These are phyloP conservation scores for Thalassarche chlororhynchos DNA, from an alignment of 2,113 vertebrate species.

Conservation along the genomic window DNA sequence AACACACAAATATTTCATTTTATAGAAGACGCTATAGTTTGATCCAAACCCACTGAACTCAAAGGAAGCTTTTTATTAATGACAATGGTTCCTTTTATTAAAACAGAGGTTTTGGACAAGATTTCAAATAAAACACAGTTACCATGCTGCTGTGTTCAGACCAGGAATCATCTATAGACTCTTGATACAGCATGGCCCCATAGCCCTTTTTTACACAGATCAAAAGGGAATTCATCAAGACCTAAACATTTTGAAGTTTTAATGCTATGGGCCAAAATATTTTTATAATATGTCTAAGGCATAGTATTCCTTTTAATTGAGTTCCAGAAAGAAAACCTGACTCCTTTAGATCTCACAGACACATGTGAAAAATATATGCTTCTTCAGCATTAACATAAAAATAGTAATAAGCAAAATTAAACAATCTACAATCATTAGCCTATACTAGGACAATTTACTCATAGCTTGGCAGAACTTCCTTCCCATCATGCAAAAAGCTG, in stretches of 20 bases:
- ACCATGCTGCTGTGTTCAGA: neutral
- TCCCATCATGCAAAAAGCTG: neutral
- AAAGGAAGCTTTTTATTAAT: neutral
- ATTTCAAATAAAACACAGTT: neutral
- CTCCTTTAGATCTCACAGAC: neutral
- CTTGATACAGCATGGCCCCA: neutral
- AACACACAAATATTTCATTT: neutral
- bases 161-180: neutral
- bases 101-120: neutral
- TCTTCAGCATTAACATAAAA: neutral
- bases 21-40: neutral
- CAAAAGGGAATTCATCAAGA: neutral
- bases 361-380: neutral
- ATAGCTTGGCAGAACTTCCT: neutral
- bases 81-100: neutral
- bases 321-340: neutral
- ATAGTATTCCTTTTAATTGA: neutral
- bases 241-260: neutral
- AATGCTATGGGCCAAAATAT: neutral
- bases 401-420: neutral
- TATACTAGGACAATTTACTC: neutral
- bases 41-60: neutral
- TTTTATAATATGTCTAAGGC: neutral
- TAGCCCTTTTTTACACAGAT: neutral
- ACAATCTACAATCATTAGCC: neutral